A percentile compares a stretch with the other conserved stretches of the same genome.
These are phyloP conservation scores for Brachylomia viminalis DNA, from an alignment of 2,888 invertebrate genomes.

Conservation along the genomic window DNA sequence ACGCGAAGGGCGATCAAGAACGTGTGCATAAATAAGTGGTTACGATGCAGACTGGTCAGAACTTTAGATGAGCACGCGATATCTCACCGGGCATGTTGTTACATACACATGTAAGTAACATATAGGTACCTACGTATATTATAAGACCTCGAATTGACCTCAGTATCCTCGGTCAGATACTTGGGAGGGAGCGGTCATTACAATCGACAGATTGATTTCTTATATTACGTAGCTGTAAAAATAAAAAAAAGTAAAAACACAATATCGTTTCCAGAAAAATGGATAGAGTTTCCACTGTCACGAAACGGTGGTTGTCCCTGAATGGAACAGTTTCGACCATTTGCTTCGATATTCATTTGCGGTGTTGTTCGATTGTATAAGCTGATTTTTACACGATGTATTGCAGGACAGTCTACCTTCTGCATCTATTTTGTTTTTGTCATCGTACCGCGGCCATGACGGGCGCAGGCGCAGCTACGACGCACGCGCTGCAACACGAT, in stretches of 20 bases:
- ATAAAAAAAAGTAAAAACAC: neutral
- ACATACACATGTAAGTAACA: neutral
- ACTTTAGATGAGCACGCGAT: slow-evolving; percentile 25
- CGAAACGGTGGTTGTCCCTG: neutral
- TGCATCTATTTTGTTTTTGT: slow-evolving; percentile 67
- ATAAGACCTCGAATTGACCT: neutral
- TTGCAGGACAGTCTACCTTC: slow-evolving; percentile 39
- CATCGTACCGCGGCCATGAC: slow-evolving; percentile 61
- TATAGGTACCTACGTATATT: neutral
- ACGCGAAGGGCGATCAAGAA: slow-evolving; percentile 28
- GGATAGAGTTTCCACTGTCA: too few species aligned
- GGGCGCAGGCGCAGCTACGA: slow-evolving; percentile 60
- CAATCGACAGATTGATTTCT: neutral
- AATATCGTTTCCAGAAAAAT: neutral
- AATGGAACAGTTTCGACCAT: neutral
- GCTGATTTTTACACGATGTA: neutral
- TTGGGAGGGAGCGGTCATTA: neutral
- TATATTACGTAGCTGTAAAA: neutral
- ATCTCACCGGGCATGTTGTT: slow-evolving; percentile 9
- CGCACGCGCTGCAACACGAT: slow-evolving; percentile 66
- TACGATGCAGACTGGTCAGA: slow-evolving; percentile 10
- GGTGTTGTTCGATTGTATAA: neutral
- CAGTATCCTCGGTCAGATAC: neutral
- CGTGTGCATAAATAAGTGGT: slow-evolving; percentile 27
- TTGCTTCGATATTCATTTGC: too few species aligned